These are phyloP conservation scores for Chydorus sphaericus DNA, from an alignment of 2,888 invertebrate species.

Conservation along the genomic window DNA sequence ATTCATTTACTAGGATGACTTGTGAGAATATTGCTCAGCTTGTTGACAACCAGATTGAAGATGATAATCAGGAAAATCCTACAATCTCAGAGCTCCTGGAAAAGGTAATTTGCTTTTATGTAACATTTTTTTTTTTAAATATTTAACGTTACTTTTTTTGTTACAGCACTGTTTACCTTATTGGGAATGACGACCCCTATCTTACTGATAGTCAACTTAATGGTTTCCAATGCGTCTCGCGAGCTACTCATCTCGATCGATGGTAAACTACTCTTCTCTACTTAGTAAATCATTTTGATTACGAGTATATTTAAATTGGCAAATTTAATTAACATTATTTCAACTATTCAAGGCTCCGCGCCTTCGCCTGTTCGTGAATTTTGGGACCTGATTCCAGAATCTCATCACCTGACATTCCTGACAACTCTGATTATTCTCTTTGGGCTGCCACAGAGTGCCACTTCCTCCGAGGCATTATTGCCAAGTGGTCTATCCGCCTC, in stretches of 20 bases:
- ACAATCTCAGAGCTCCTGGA: conserved; percentile 19
- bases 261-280: conserved; percentile 26
- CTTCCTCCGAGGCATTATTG: too few relatives aligned
- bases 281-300: conserved; percentile 23
- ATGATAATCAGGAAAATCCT: conserved; percentile 26
- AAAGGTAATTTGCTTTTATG: too few relatives aligned
- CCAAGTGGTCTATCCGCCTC: conserved; percentile 28
- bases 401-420: conserved; percentile 27
- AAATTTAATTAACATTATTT: conserved; percentile 1
- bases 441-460: too few relatives aligned
- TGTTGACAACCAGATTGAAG: conserved; percentile 29
- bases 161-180: conserved; percentile 28
- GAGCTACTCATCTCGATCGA: conserved; percentile 23
- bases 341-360: too few relatives aligned
- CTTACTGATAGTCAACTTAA: conserved; percentile 26
- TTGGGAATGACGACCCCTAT: conserved; percentile 26
- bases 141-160: too few relatives aligned
- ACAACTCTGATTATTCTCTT: conserved; percentile 27
- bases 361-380: conserved; percentile 27
- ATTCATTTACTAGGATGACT: too few relatives aligned
- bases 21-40: conserved; percentile 32
- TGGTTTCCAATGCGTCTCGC: conserved; percentile 26
- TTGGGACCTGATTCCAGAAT: conserved; percentile 27
- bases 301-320: neutral
- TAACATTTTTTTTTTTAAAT: too few relatives aligned